A percentile compares a stretch with the other conserved stretches of the same genome.
Evolutionary conservation across 2,888 invertebrate species (phyloP).

Genomic region (Agonopterix arenella): DNA sequence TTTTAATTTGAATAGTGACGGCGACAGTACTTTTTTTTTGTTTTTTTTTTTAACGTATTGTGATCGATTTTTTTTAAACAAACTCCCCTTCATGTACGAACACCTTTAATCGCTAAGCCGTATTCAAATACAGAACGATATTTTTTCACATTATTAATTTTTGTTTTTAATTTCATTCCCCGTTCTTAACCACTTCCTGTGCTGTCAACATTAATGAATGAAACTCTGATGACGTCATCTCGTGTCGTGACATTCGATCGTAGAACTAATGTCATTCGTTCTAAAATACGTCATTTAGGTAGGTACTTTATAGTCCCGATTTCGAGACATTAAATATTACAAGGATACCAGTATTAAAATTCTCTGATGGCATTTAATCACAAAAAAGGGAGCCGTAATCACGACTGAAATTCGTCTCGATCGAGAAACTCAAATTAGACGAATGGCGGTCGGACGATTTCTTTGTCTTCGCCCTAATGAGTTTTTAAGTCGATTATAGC

Average conservation of each 20-base stretch:
- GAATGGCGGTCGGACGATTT: conserved; percentile 67
- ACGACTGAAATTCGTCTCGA: conserved; percentile 67
- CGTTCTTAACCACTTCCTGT: conserved; percentile 54
- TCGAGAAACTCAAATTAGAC: conserved; percentile 72
- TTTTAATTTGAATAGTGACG: conserved; percentile 62
- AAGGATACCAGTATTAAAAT: conserved; percentile 41
- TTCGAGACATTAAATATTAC: conserved; percentile 22
- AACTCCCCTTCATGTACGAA: conserved; percentile 29
- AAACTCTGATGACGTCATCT: conserved; percentile 41
- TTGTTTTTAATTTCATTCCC: conserved; percentile 54
- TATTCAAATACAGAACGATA: conserved; percentile 56
- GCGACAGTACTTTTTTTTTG: conserved; percentile 46
- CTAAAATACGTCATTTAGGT: conserved; percentile 1
- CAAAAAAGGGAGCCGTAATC: conserved; percentile 61
- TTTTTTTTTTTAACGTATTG: conserved; percentile 43
- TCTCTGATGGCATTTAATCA: conserved; percentile 45
- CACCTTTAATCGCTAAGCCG: conserved; percentile 44
- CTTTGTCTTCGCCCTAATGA: conserved; percentile 76
- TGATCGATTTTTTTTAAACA: conserved; percentile 42
- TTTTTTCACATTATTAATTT: conserved; percentile 55
- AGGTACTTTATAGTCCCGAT: conserved; percentile 4
- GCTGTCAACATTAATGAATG: conserved; percentile 64
- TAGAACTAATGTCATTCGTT: conserved; percentile 2
- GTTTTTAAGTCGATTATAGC: conserved; percentile 77
- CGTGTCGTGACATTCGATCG: conserved; percentile 32